Base-by-base conservation (phyloP, 2,113 vertebrate genomes). In the Morone saxatilis region DNA sequence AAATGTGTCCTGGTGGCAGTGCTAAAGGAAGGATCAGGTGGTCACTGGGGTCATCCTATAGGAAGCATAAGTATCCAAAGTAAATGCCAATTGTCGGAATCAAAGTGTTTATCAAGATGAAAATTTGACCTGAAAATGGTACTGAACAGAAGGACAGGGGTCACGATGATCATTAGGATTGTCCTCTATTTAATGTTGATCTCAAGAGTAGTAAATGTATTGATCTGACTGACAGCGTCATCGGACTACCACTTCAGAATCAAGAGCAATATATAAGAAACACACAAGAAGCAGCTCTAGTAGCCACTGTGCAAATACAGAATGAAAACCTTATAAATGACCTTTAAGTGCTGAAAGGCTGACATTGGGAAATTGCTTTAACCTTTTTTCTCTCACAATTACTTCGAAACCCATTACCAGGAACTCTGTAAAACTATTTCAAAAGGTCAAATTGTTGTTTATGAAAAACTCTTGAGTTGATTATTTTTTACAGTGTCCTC, bases 361-460 rank as follows among this genome's bases (percentile, higher is more conserved):
- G 3, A 51, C 54, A 36, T 13, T 25, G 14, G 38, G 31, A 83
- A 82, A 82, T 79, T 60, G 48, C 53, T 86, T 76, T 70, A 61
- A 71, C 65, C 78, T 71, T 80, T 86, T 65, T 77, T 8, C 16
- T 56, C 11, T 50, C 73, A 65, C 19, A 53, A 6, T 4, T 38
- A 63, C 48, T 50, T 50, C 1, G 0, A 57, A 70, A 69, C 5
- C 38, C 3, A 45, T 47, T 16, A 65, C 4, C 38, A 67, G 51
- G 6, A 67, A 48, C 41, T 53, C n/a, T 25, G 17, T 54, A 78
- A 77, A 84, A 68, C 45, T 3, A 36, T 59, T 50, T 13, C 16
- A 19, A 84, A 84, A 81, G 78, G 78, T 76, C 69, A 77, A 70
- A 69, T 5, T 19, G 45, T 41, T 54, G 19, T 72, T 63, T 65